phyloP scores from a whole-genome alignment of 2,113 vertebrate genomes.

The Planiliza haematocheilus region DNA sequence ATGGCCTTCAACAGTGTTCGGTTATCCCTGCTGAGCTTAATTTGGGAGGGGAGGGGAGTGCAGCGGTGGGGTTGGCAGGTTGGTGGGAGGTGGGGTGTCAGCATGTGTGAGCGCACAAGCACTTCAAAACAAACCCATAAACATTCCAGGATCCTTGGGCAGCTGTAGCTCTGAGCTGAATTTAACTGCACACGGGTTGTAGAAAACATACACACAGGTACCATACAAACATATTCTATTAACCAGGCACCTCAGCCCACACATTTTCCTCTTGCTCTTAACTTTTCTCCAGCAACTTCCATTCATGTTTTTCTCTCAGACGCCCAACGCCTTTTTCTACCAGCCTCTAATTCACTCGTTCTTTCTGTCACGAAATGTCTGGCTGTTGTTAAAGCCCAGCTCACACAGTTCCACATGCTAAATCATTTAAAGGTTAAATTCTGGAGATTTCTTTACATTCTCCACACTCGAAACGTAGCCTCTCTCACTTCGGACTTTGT shows the following conservation, averaged over 20 bases:
- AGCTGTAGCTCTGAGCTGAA: constrained; percentile 60
- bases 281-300: constrained; percentile 10
- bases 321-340: background rate
- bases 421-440: constrained; percentile 59
- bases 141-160: constrained; percentile 74
- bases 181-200: constrained; percentile 47
- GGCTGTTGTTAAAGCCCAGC: constrained; percentile 48
- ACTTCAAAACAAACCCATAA: constrained; percentile 83
- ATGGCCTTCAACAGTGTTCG: constrained; percentile 63
- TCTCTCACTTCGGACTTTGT: constrained; percentile 53
- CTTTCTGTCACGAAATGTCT: constrained; percentile 34
- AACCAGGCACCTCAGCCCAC: background rate
- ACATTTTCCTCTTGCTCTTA: background rate
- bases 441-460: constrained; percentile 59
- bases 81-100: constrained; percentile 26
- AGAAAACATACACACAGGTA: constrained; percentile 30
- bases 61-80: constrained; percentile 36
- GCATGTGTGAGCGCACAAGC: constrained; percentile 29
- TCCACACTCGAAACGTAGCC: constrained; percentile 65
- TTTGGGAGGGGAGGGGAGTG: constrained; percentile 49
- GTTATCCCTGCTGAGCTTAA: constrained; percentile 76
- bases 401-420: constrained; percentile 58
- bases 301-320: constrained; percentile 6
- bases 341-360: constrained; percentile 14
- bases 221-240: constrained; percentile 38